phyloP scores from a whole-genome alignment of 2,113 vertebrate species.

The Tragelaphus strepsiceros region DNA sequence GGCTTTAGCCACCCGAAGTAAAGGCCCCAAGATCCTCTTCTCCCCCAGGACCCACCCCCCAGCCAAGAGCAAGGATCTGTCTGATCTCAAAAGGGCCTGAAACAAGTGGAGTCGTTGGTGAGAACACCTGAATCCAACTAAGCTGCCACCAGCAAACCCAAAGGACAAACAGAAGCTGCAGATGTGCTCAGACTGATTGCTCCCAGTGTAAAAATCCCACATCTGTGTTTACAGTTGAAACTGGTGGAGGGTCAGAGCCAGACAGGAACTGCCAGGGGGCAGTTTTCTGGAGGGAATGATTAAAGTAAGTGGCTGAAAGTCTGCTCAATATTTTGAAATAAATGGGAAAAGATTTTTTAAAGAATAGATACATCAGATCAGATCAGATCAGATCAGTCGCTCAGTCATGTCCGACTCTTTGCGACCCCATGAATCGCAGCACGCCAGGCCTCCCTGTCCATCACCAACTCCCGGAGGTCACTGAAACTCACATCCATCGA shows the following conservation, averaged over 20 bases:
- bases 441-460: too few species aligned
- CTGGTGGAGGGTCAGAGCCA: fast-evolving
- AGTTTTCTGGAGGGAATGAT: neutral
- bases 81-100: neutral
- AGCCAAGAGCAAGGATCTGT: neutral
- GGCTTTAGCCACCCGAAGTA: neutral
- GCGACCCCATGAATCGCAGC: too few species aligned
- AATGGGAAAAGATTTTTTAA: neutral
- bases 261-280: neutral
- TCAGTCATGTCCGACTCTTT: too few species aligned
- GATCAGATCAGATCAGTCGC: too few species aligned
- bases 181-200: fast-evolving
- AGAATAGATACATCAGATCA: neutral
- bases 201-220: fast-evolving
- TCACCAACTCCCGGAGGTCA: too few species aligned
- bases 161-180: neutral
- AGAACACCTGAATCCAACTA: neutral
- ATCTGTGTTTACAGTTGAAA: neutral
- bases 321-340: neutral
- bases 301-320: neutral
- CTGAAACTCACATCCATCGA: too few species aligned
- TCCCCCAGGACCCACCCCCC: fast-evolving
- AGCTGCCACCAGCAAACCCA: neutral
- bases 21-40: neutral
- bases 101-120: neutral